A percentile compares a stretch with the other conserved stretches of the same genome.
phyloP scores from a whole-genome alignment of 2,888 invertebrate species.

The Trachelus tabidus region DNA sequence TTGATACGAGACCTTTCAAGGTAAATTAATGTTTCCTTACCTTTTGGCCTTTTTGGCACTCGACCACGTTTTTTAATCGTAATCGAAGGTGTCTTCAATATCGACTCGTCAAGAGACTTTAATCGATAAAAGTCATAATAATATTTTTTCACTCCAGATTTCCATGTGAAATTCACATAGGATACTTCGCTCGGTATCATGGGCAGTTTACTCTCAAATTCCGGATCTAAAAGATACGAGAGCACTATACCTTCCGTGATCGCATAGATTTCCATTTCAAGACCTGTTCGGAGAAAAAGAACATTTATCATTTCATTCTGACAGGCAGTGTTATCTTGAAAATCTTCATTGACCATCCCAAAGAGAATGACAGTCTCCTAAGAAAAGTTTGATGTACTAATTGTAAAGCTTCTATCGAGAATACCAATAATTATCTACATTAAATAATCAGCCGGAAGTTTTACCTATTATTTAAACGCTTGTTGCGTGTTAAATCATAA shows the following conservation, averaged over 20 bases:
- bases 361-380: neutral
- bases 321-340: neutral
- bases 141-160: slow-evolving; percentile 83
- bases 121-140: slow-evolving; percentile 88
- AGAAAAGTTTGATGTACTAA: neutral
- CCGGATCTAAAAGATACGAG: slow-evolving; percentile 88
- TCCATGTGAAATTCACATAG: slow-evolving; percentile 92
- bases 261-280: slow-evolving; percentile 89
- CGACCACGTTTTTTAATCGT: slow-evolving; percentile 88
- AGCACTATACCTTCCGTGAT: slow-evolving; percentile 89
- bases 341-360: neutral
- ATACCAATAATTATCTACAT: neutral
- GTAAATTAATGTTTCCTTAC: slow-evolving; percentile 64
- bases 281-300: slow-evolving; percentile 69
- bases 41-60: slow-evolving; percentile 88
- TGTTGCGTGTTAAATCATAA: neutral
- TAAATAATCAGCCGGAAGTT: neutral
- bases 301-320: neutral
- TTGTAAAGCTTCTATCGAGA: neutral
- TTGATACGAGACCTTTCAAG: neutral
- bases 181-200: slow-evolving; percentile 93
- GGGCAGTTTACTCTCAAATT: slow-evolving; percentile 89
- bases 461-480: neutral
- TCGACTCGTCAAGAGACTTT: slow-evolving; percentile 85
- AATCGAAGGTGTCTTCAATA: slow-evolving; percentile 86